A percentile compares a stretch with the other conserved stretches of the same genome.
These are phyloP conservation scores for Notechis scutatus DNA, from an alignment of 2,113 vertebrate genomes.

Conservation along the genomic window DNA sequence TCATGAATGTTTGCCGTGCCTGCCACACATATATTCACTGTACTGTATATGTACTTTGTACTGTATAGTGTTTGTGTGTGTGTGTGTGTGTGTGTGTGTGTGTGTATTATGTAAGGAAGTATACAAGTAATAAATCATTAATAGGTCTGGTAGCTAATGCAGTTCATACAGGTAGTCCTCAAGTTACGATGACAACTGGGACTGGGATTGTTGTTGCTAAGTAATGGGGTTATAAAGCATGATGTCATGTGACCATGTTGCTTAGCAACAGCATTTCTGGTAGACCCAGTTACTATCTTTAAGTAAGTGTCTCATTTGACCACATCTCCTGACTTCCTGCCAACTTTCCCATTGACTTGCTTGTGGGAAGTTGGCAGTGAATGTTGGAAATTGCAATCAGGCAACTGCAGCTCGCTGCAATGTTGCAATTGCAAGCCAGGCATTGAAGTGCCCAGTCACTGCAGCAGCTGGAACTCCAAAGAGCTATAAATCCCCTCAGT, in stretches of 20 bases:
- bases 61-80: too few species aligned
- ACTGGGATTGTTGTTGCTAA: not conserved
- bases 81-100: too few species aligned
- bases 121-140: not conserved
- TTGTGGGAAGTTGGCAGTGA: not conserved
- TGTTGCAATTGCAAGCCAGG: not conserved
- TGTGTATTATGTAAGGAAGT: not conserved
- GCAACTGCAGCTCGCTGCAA: not conserved
- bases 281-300: not conserved
- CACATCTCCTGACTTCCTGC: not conserved
- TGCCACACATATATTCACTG: not conserved
- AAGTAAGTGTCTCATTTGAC: not conserved
- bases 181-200: not conserved
- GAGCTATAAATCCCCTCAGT: not conserved
- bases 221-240: not conserved
- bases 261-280: not conserved
- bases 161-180: not conserved
- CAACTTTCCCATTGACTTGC: not conserved
- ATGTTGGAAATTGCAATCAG: not conserved
- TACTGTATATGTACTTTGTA: too few species aligned
- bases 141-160: not conserved
- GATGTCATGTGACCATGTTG: not conserved
- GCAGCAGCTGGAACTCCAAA: not conserved
- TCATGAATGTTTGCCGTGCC: not conserved
- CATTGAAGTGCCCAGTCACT: not conserved